Base-by-base conservation (phyloP, 2,888 invertebrate species). In the Physocephala rufipes region DNA sequence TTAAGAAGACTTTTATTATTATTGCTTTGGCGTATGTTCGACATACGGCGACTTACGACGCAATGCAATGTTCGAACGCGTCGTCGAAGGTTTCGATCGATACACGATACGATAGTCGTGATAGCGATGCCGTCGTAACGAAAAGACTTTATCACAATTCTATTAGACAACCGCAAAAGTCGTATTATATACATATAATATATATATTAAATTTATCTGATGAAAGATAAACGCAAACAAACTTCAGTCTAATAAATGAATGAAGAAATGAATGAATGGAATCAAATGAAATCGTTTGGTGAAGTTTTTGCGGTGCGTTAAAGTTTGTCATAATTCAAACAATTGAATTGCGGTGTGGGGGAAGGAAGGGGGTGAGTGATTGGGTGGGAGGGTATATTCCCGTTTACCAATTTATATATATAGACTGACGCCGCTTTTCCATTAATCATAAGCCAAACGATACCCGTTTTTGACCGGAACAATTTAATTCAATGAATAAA, bases 1-100 rank as follows among this genome's bases (percentile, higher is more conserved):
- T 69, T 71, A 47, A 72, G 72, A 71, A 71, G 68, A 66, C 71
- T 69, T 74, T 74, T 72, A 74, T 72, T 74, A 43, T 72, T 72
- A 71, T 74, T 45, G 58, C 59, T 71, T 61, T n/a, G 67, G 61
- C 72, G 65, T 63, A 59, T 66, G 71, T 59, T 69, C 67, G 24
- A 30, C 55, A 55, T 51, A 63, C 53, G 45, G 13, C 58, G 45
- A 13, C 58, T 13, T 24, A 49, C 65, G 55, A 73, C 73, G 74
- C 74, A 55, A 55, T 19, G 15, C 63, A 21, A 63, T 65, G 36
- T 30, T 9, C 45, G 45, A 45, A 15, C 15, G 9, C 12, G 45
- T 9, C 45, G 43, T 21, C 12, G 24, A 55, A 55, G 26, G 55
- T 55, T 5, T 55, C 19, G 55, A 13, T 16, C 12, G 21, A 21